These are phyloP conservation scores for Nyctibius bracteatus DNA, from an alignment of 2,113 vertebrate species.

Conservation along the genomic window DNA sequence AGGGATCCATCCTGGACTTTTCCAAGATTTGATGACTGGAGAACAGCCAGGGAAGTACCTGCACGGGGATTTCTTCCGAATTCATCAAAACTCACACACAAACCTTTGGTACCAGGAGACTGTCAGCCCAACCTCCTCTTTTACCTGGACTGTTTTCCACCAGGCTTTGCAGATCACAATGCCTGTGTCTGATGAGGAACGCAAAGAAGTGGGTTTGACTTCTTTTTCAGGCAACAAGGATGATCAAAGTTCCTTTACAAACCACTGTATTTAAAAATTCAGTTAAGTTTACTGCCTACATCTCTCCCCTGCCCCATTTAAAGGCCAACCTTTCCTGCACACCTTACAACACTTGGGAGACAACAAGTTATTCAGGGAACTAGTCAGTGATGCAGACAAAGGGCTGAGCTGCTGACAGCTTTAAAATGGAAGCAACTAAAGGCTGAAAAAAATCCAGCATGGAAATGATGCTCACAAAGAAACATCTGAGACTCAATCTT, in stretches of 20 bases:
- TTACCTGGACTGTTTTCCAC: not conserved
- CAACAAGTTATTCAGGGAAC: not conserved
- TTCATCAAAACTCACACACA: not conserved
- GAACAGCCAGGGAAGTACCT: not conserved
- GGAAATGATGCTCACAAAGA: not conserved
- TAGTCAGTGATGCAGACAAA: accelerated
- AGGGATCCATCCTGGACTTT: not conserved
- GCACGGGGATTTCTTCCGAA: not conserved
- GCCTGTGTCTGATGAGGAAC: not conserved
- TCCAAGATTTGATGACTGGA: not conserved
- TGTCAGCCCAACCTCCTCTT: not conserved
- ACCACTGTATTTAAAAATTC: not conserved
- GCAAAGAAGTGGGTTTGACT: not conserved
- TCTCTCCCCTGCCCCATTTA: not conserved
- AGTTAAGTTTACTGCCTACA: not conserved
- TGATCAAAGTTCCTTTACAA: not conserved
- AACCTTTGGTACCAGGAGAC: not conserved
- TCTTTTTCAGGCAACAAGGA: not conserved
- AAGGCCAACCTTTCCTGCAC: not conserved
- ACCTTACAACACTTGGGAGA: not conserved
- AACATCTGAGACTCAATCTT: not conserved
- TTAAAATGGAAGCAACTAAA: not conserved
- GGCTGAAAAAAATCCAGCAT: not conserved
- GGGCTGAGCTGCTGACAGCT: not conserved
- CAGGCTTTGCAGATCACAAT: not conserved